Evolutionary conservation across 1,140 invertebrate species (phyloP).

Genomic region (Calliphora vicina): DNA sequence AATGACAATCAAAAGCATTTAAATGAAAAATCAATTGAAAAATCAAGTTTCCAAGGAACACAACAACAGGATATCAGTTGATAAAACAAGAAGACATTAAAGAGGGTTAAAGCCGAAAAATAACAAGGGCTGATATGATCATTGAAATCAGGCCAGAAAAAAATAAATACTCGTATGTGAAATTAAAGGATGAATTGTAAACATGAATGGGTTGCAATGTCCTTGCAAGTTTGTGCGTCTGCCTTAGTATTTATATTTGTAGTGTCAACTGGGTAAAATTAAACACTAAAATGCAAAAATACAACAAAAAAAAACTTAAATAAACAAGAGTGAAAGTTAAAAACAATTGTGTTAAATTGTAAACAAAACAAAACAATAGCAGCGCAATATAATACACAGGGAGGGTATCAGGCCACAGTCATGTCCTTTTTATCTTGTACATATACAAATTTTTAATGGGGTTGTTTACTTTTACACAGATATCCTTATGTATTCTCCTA

Average conservation of each 20-base stretch:
- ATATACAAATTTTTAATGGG: not conserved
- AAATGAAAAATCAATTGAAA: slow-evolving; percentile 32
- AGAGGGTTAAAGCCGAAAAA: too few species aligned
- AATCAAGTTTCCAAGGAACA: slow-evolving; percentile 6
- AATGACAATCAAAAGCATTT: not conserved
- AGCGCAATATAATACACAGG: not conserved
- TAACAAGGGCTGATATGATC: slow-evolving; percentile 2
- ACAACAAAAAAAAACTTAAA: not conserved
- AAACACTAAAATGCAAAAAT: slow-evolving; percentile 28
- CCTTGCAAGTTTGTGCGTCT: not conserved
- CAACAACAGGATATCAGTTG: slow-evolving; percentile 2
- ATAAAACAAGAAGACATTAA: not conserved
- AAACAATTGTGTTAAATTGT: slow-evolving; percentile 31
- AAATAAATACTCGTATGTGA: not conserved
- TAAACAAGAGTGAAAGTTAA: slow-evolving; percentile 11
- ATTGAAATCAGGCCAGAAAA: not conserved
- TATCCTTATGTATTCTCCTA: too few species aligned
- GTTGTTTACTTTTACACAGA: not conserved
- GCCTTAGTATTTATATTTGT: not conserved
- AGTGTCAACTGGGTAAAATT: slow-evolving; percentile 7
- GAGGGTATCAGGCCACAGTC: not conserved
- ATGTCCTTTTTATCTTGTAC: not conserved
- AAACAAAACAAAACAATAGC: not conserved
- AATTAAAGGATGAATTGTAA: not conserved
- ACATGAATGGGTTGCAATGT: slow-evolving; percentile 17